Percentiles rank a stretch among this genome's conserved stretches.
Conservation (phyloP, 2,797 vertebrate species). For the Lacerta bilineata region DNA sequence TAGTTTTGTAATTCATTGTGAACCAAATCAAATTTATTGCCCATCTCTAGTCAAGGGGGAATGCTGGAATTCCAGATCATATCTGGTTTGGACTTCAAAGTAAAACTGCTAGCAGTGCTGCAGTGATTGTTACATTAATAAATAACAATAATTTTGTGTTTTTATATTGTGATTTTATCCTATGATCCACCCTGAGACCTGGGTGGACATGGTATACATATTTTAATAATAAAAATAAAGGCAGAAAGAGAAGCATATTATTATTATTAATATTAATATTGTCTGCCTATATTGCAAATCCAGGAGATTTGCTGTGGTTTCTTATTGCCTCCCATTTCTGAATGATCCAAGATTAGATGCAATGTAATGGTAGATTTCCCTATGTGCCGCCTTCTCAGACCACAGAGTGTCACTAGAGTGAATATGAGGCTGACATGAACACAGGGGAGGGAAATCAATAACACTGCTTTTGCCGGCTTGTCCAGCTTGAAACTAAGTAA, state of each 20-base stretch:
- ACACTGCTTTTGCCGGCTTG: neutral
- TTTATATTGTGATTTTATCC: no score
- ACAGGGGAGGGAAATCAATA: conserved; percentile 20
- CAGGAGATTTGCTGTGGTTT: neutral
- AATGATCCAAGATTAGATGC: conserved; percentile 10
- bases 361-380: conserved; percentile 13
- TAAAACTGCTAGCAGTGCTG: neutral
- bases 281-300: neutral
- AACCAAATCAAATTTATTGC: no score
- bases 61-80: neutral
- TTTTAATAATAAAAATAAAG: no score
- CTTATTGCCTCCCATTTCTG: neutral
- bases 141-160: no score
- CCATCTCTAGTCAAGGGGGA: no score
- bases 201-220: no score
- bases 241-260: no score
- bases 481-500: neutral
- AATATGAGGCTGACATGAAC: neutral
- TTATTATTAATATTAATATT: no score
- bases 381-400: neutral
- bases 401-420: neutral
- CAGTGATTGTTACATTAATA: neutral
- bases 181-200: no score
- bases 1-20: no score
- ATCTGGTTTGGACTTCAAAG: neutral